Base-by-base conservation (phyloP, 2,888 invertebrate genomes). In the Calameuta pallipes region DNA sequence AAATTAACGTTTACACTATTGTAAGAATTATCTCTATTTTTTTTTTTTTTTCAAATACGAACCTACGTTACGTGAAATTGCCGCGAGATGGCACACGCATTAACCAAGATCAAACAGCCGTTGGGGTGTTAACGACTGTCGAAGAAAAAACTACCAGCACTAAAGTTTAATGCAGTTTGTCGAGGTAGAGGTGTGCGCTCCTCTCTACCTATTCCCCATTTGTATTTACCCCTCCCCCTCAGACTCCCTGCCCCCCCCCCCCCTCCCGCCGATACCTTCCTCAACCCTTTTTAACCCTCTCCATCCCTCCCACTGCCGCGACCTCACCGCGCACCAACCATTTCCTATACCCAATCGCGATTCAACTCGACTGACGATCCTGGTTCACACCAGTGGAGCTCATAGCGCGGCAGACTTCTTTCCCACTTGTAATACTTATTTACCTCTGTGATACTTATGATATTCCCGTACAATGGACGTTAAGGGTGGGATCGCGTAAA, bases 101-200 rank as follows among this genome's bases (percentile, higher is more conserved):
- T 85, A 83, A 82, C 76, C 79, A 79, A 83, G 83, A 86, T 83
- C 83, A 83, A 86, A 83, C 84, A 79, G 82, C 81, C 83, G 81
- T 84, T 82, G 80, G 84, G 81, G 85, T 86, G 86, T 87, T 87
- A 87, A 87, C 83, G 82, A 83, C 80, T 75, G 73, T 76, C 79
- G 78, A 80, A 74, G 75, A 82, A 80, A 83, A 41, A 81, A 79
- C 76, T 79, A 79, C 77, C 77, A 83, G 80, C 79, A 75, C 76
- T 81, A 76, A 80, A 78, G 78, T 83, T 84, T 85, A 81, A 83
- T 82, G 77, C 78, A 69, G 81, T 75, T 79, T 75, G 79, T 75
- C 69, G 78, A 41, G 15, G 80, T 74, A 77, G 79, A 76, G 68
- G 35, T 69, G 15, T 31, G 11, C n/a, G 69, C 31, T 36, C 36